Conservation (phyloP, 2,888 invertebrate genomes). For the Horisme vitalbata region DNA sequence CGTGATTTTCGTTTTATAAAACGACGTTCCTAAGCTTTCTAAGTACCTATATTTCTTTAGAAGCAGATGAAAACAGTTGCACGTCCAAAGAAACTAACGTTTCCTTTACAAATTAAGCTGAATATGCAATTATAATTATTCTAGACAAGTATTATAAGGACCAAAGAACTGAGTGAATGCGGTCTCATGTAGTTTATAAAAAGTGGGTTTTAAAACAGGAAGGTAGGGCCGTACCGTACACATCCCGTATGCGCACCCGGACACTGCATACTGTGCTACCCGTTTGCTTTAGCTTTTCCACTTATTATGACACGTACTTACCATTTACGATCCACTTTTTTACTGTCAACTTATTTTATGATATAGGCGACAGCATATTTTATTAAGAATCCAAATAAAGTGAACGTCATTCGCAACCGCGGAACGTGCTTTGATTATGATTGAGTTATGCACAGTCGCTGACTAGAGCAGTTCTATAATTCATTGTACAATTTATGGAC, state of each 20-base stretch:
- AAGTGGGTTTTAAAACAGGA: conserved; percentile 67
- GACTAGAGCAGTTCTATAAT: conserved; percentile 62
- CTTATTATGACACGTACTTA: conserved; percentile 57
- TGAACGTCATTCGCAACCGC: conserved; percentile 34
- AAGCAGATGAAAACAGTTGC: conserved; percentile 3
- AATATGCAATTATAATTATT: conserved; percentile 39
- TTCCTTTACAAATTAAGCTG: conserved; percentile 35
- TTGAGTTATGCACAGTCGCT: conserved; percentile 69
- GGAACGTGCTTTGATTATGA: conserved; percentile 53
- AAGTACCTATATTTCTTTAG: not conserved
- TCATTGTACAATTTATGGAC: conserved; percentile 76
- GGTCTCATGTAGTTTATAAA: conserved; percentile 57
- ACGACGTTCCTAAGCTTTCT: too few species aligned
- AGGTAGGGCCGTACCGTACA: conserved; percentile 61
- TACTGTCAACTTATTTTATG: conserved; percentile 37
- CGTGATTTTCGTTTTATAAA: too few species aligned
- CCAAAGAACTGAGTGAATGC: conserved; percentile 46
- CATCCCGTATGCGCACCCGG: conserved; percentile 64
- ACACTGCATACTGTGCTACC: conserved; percentile 64
- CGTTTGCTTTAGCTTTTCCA: conserved; percentile 58
- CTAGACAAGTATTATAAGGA: conserved; percentile 38
- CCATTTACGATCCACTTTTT: conserved; percentile 49
- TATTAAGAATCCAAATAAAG: conserved; percentile 26
- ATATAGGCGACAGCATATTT: conserved; percentile 22
- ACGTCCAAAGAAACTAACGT: conserved; percentile 28